Evolutionary conservation across 2,888 invertebrate species (phyloP).

Genomic region (Sepiola atlantica): DNA sequence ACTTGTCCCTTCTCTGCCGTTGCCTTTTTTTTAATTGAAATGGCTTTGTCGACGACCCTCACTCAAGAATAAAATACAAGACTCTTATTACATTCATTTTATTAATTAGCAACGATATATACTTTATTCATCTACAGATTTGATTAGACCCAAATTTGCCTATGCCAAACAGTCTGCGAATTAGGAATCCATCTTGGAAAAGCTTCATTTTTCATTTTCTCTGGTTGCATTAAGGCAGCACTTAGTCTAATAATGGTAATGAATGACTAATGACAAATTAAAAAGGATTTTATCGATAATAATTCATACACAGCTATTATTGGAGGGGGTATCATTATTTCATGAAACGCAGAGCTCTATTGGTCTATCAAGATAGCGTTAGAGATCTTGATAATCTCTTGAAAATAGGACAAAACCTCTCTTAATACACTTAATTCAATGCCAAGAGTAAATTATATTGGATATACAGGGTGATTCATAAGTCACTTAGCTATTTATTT

Average conservation of each 20-base stretch:
- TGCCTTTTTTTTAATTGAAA: conserved; percentile 14
- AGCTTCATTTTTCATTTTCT: background rate
- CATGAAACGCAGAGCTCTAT: background rate
- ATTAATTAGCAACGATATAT: conserved; percentile 32
- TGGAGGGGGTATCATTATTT: background rate
- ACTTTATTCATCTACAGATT: background rate
- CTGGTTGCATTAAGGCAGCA: conserved; percentile 32
- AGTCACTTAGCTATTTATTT: no score
- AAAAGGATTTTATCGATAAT: conserved; percentile 10
- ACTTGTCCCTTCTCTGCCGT: background rate
- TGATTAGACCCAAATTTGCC: background rate
- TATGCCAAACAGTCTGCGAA: conserved; percentile 20
- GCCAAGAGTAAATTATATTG: background rate
- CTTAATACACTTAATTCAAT: background rate
- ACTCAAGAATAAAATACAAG: background rate
- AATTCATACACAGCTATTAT: background rate
- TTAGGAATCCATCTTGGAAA: conserved; percentile 20
- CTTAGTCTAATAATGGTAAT: conserved; percentile 32
- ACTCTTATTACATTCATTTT: conserved; percentile 13
- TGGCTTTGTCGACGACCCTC: background rate
- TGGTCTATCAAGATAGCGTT: conserved; percentile 12
- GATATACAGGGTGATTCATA: no score
- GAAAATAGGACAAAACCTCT: background rate
- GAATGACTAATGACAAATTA: conserved; percentile 2
- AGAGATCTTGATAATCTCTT: background rate